Evolutionary conservation across 1,140 invertebrate species (phyloP), one percentile per base, ranked within the genome.

Genomic region (Wasmannia auropunctata): DNA sequence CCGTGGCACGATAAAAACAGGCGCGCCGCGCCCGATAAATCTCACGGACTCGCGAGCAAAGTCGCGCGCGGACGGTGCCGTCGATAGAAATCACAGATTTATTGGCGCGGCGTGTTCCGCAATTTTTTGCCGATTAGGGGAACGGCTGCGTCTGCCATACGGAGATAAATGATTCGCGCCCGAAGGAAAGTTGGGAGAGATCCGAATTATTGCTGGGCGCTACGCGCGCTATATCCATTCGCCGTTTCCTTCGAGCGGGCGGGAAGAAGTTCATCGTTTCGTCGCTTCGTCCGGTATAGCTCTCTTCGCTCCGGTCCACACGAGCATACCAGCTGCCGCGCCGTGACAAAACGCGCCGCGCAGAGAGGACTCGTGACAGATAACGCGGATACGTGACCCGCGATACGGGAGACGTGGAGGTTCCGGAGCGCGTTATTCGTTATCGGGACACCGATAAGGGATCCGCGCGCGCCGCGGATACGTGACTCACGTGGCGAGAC

Each of bases 81-180:
- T 86, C 88, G 86, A 60, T 72, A 60, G 80, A 87, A 90, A 87
- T 85, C 88, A n/a, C n/a, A 87, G 86, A 90, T 90, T 90, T 90
- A 90, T 90, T 69, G 89, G 86, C 46, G 70, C 37, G 58, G 67
- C 67, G 8, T 83, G 79, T 83, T 60, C 74, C 63, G 88, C 62
- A 90, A 90, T 90, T 90, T 89, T 90, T 90, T 88, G 81, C 86
- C 72, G 80, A 90, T 90, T 75, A 86, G 70, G 31, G 28, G 16
- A 86, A 75, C 88, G 88, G 88, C 89, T 90, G 89, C 60, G 76
- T 77, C 89, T 87, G 89, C 81, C 89, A 90, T 79, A 72, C 51
- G 63, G 75, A 90, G 88, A 90, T 90, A 90, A 90, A 90, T 76
- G 89, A 90, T 83, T 77, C 80, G 76, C 63, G 65, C 58, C 46